phyloP scores from a whole-genome alignment of 92 coral and sea anemone species.

The Siderastrea siderea region DNA sequence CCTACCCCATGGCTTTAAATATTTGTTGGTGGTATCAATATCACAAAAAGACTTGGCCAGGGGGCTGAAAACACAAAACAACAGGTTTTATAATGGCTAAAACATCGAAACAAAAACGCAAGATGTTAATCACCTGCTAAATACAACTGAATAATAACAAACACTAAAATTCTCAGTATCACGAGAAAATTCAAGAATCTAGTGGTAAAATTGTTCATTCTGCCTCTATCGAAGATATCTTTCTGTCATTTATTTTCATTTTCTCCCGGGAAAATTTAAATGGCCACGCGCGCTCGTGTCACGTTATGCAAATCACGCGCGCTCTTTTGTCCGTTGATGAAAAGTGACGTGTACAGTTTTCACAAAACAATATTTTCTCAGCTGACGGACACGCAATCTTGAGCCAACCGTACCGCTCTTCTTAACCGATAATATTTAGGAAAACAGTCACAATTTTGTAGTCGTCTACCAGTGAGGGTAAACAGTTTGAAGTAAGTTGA shows the following conservation, averaged over 20 bases:
- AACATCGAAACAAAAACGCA: slow-evolving; percentile 31
- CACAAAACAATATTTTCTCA: slow-evolving; percentile 56
- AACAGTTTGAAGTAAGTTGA: slow-evolving; percentile 21
- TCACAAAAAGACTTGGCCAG: slow-evolving; percentile 16
- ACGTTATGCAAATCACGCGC: slow-evolving; percentile 73
- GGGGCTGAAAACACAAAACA: slow-evolving; percentile 34
- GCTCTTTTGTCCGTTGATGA: slow-evolving; percentile 61
- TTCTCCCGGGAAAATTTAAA: slow-evolving; percentile 20
- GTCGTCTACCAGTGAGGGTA: slow-evolving; percentile 18
- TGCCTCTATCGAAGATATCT: neutral
- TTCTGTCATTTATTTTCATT: neutral
- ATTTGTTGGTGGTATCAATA: neutral
- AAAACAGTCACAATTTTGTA: neutral
- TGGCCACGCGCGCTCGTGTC: slow-evolving; percentile 59
- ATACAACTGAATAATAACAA: neutral
- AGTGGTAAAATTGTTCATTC: neutral
- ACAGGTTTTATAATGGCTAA: slow-evolving; percentile 29
- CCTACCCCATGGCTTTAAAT: neutral
- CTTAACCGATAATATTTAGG: slow-evolving; percentile 4
- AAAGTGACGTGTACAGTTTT: slow-evolving; percentile 67
- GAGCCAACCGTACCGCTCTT: slow-evolving; percentile 24
- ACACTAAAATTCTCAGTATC: neutral
- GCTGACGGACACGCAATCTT: slow-evolving; percentile 72
- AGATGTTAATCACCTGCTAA: slow-evolving; percentile 37
- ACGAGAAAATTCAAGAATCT: neutral